Evolutionary conservation across 2,797 vertebrate genomes (phyloP), one percentile per base, ranked within the genome.

Genomic region (Acanthiza pusilla): DNA sequence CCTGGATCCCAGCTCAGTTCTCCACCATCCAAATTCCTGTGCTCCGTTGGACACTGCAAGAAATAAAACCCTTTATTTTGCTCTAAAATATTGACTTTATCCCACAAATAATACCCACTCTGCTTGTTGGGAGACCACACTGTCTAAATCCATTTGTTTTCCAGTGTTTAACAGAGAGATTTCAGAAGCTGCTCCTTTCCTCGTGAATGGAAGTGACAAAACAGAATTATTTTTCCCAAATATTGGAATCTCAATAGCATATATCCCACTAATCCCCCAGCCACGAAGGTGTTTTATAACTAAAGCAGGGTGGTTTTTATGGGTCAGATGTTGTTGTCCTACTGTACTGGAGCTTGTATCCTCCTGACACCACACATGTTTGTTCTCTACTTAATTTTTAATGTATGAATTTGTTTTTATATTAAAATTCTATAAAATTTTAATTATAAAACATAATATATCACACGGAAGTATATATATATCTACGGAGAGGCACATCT

Each of bases 351-450:
- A 88, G 90, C 75, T 88, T 36, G 89, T 96, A 96, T 96, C 94
- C 96, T 97, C 96, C 89, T 88, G 95, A 90, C 30, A 92, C 92
- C 74, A 80, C 94, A 96, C 89, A 80, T 96, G 95, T 97, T 97
- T 96, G 94, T 91, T 96, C 94, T 96, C 96, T 94, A 51, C 94
- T 97, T 96, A 97, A 97, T 97, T 97, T 97, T 97, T 97, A 97
- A 97, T 97, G 96, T 74, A 91, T 68, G 95, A 92, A 97, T 97
- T 97, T 97, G 96, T 96, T 97, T 97, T 96, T 96, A 96, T 97
- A 97, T 97, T 97, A 97, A 97, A 97, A 97, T 96, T 96, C 96
- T 96, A 96, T 96, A 97, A 96, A 96, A 96, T 60, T 96, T 97
- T 97, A 97, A 97, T 97, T 97, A 93, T 97, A 91, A 96, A 96